Base-by-base conservation (phyloP, 2,888 invertebrate genomes). In the Phyllotreta cruciferae region DNA sequence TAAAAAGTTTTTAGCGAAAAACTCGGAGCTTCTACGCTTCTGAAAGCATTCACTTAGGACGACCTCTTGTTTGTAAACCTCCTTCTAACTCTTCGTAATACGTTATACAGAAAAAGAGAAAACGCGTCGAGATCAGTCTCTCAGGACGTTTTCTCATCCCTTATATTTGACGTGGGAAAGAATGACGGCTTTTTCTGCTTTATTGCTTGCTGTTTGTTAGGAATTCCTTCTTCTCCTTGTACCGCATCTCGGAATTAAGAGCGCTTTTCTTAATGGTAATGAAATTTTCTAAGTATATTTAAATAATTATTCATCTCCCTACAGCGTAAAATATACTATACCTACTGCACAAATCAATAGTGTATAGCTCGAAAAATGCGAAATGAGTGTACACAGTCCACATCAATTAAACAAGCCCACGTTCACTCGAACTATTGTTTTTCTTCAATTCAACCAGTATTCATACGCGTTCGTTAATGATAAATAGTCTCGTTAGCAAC, bases 101-200 rank as follows among this genome's bases (percentile, higher is more conserved):
- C 52, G 11, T 52, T 37, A 37, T 37, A 37, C 52, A 13, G 11
- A 52, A 52, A 54, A 36, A 13, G 11, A 52, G 38, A 54, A 49
- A 34, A 53, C 38, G 41, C 53, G 39, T 41, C 42, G 54, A 54
- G 54, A 54, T 54, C 54, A 41, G 54, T 54, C 41, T 54, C 54
- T 54, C 3, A 41, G 54, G 54, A 54, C 42, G 39, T 8, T 42
- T 14, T 41, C 42, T 39, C 54, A 54, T 54, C 54, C 42, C 14
- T 54, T 54, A 41, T 54, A 41, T 54, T 54, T 54, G 54, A 54
- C 54, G 35, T 41, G 54, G 42, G 42, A 54, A 54, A 54, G 34
- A 42, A 34, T 54, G 54, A 54, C 54, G 54, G 6, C 42, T 54
- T 10, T 54, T 54, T 52, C 52, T 52, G 52, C 52, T 52, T 52